These are phyloP conservation scores for Hyalella azteca DNA, from an alignment of 2,888 invertebrate genomes.

Conservation along the genomic window DNA sequence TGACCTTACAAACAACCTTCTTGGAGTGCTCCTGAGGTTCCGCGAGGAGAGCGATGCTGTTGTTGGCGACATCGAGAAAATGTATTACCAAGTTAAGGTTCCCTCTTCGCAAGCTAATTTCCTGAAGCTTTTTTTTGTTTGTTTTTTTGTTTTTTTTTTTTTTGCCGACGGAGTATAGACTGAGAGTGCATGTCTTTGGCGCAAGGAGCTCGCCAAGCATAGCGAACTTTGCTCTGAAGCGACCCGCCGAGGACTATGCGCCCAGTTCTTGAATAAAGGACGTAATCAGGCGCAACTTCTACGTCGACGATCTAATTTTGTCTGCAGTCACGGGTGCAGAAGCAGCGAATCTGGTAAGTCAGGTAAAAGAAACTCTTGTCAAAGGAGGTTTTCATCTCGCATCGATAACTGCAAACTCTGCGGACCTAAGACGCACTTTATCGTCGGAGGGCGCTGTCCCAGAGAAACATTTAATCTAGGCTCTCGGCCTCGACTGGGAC, in stretches of 20 bases:
- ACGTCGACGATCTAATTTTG: slow-evolving; percentile 27
- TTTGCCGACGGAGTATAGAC: neutral
- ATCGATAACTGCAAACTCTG: too few species aligned
- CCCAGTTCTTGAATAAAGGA: neutral
- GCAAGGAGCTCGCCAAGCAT: neutral
- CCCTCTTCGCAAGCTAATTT: slow-evolving; percentile 7
- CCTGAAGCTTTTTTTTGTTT: slow-evolving; percentile 20
- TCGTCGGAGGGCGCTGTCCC: too few species aligned
- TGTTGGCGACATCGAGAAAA: slow-evolving; percentile 19
- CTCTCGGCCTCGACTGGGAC: neutral
- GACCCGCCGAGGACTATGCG: neutral
- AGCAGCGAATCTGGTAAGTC: neutral
- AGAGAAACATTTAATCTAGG: too few species aligned
- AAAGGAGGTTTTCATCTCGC: too few species aligned
- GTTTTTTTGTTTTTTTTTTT: too few species aligned
- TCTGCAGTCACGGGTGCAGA: neutral
- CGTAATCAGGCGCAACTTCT: slow-evolving; percentile 14
- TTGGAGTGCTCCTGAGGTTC: neutral
- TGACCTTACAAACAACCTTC: neutral
- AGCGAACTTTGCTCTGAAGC: slow-evolving; percentile 34
- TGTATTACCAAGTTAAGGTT: slow-evolving; percentile 40
- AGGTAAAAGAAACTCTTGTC: neutral
- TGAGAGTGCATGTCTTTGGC: neutral
- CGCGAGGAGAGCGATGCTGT: too few species aligned
- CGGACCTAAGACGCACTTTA: too few species aligned